Base-by-base conservation (phyloP, 2,888 invertebrate genomes). In the Thereva nobilitata region DNA sequence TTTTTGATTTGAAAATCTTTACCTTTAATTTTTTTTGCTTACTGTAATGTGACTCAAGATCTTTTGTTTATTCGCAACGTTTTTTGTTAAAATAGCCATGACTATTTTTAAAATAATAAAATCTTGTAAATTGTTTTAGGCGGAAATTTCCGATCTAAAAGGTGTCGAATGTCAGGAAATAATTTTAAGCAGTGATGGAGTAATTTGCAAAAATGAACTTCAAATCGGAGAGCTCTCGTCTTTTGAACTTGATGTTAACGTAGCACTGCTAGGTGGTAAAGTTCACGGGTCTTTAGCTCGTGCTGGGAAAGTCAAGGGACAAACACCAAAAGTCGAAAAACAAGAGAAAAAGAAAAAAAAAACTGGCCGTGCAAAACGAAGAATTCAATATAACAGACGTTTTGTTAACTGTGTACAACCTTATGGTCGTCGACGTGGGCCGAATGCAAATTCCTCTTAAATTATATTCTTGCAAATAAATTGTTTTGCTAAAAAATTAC, bases 231-330 rank as follows among this genome's bases (percentile, higher is more conserved):
- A 87, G 66, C 84, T 90, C 63, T 83, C 87, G 61, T 85, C 86
- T 10, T 80, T 86, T 68, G 89, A 91, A 74, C 83, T 97, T 73
- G 93, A 93, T 79, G 83, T 91, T 68, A 91, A 88, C 73, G 86
- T 95, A 50, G 89, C 93, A 77, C 83, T 97, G 76, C 86, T 90
- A 73, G 97, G 97, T 90, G 96, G 96, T 87, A 99, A 99, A 87
- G 99, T 99, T 76, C 99, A 99, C 84, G 99, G 99, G 78, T 99
- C 99, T 72, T 85, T 99, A 77, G 98, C 99, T 84, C 98, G 99
- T 91, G 99, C 99, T 79, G 99, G 99, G 86, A 99, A 99, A 86
- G 99, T 99, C 64, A 97, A 97, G 83, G 98, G 98, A 72, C 99
- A 99, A 83, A 99, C 99, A 12, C 98, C 98, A 37, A 99, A 99